Evolutionary conservation across 2,888 invertebrate genomes (phyloP), one percentile per base, ranked within the genome.

Genomic region (Troides oblongomaculatus): DNA sequence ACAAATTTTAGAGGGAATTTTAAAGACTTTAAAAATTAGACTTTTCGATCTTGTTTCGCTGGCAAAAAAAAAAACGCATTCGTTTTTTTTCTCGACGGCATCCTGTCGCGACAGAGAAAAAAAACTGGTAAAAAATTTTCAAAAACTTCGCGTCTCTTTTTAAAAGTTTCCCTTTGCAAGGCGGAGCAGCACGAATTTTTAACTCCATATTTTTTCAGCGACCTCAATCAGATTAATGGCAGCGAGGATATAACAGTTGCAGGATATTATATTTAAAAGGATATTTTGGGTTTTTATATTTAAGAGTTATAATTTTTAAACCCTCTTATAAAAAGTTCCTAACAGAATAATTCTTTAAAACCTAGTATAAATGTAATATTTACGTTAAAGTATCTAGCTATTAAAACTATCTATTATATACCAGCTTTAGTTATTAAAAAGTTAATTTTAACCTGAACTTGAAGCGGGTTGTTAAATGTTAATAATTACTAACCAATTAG

Each of bases 211-310:
- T 61, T 61, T 61, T 61, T 61, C n/a, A 23, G n/a, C 39, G 39
- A 61, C 61, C 61, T 61, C 39, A 39, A 61, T 61, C 61, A 61
- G 10, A 61, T 61, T 61, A 39, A 61, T 61, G 39, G 61, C n/a
- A 39, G 61, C 30, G 39, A 39, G 39, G 39, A 61, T 39, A 61
- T 39, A 61, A 61, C 61, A n/a, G 61, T 61, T 39, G 39, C 61
- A 61, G 61, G 57, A 58, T 12, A 58, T 58, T 58, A 58, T 58
- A 58, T 58, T 23, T 58, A 23, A 58, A 58, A 58, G 23, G 57
- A 12, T 23, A 23, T 58, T 58, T 23, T 56, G 12, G 56, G 56
- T 56, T 56, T 21, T 56, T n/a, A 56, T 56, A 30, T 56, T n/a
- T 18, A 56, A 18, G 23, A 23, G 21, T 14, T n/a, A 58, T 58